Evolutionary conservation across 2,797 vertebrate genomes (phyloP), one percentile per base, ranked within the genome.

Genomic region (Stomatorhinus walkeri): DNA sequence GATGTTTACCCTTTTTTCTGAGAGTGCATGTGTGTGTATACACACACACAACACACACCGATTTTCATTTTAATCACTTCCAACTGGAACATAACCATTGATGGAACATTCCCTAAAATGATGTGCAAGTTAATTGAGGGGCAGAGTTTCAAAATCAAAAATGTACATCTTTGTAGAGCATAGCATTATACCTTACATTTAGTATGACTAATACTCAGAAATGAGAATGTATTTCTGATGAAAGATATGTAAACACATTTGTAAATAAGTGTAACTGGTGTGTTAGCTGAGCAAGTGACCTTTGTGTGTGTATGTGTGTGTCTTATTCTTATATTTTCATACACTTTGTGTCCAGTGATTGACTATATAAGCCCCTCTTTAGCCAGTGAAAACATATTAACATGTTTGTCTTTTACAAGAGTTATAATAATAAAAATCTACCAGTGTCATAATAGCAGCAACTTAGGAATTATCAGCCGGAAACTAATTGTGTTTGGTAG

Each of bases 101-200:
- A 43, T 61, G 79, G 48, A 76, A 22, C 43, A 40, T 85, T 87
- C 46, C 85, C 79, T 89, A 8, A 48, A 85, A 72, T 22, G 5
- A n/a, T 43, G 84, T 56, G 32, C 32, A 24, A 87, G 8, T 89
- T 48, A 64, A 48, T 85, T 10, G 51, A 54, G 83, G 52, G 87
- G 24, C 16, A 72, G 9, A 54, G 8, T 81, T 79, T 79, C 59
- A 32, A 64, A 28, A 81, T 36, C 9, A 40, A 46, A 64, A 59
- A 52, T 40, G 36, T 40, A 40, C 36, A 1, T 89, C 40, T 72
- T 16, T 72, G 64, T 88, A 56, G 36, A 87, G 43, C 84, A 16
- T 54, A 89, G 54, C 56, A 79, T 81, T 87, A 48, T 87, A 87
- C 14, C 40, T 87, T 87, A 52, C 59, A 64, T 28, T 3, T 64